phyloP scores from a whole-genome alignment of 2,113 vertebrate genomes.

The Micromys minutus region DNA sequence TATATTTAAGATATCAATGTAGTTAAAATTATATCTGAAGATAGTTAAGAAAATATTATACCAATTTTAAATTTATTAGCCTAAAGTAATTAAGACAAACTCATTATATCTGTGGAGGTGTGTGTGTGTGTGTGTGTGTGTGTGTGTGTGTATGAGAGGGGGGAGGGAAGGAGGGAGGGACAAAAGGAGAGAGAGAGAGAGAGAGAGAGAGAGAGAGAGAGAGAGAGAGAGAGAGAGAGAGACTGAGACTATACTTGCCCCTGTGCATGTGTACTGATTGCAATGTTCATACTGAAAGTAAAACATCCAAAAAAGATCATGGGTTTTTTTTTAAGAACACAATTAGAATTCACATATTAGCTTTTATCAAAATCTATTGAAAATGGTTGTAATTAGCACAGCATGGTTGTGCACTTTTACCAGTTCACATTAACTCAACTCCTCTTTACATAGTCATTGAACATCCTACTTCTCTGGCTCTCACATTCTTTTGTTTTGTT shows the following conservation, averaged over 20 bases:
- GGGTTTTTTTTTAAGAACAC: not conserved
- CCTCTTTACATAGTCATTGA: not conserved
- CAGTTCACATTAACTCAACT: not conserved
- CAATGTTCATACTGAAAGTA: not conserved
- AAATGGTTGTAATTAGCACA: not conserved
- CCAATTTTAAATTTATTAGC: too few relatives aligned
- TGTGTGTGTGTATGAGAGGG: too few relatives aligned
- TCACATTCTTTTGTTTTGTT: too few relatives aligned
- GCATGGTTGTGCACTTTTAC: too few relatives aligned
- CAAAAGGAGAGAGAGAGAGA: too few relatives aligned
- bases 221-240: too few relatives aligned
- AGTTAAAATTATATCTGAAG: not conserved
- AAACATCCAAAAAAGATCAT: not conserved
- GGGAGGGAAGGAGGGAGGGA: too few relatives aligned
- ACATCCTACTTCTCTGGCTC: not conserved
- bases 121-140: not conserved
- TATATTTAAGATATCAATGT: not conserved
- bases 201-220: too few relatives aligned
- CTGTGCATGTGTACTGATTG: not conserved
- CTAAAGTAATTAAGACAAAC: not conserved
- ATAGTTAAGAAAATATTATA: not conserved
- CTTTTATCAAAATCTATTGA: not conserved
- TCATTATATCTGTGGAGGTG: not conserved
- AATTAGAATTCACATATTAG: not conserved
- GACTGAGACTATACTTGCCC: too few relatives aligned